A percentile compares a stretch with the other conserved stretches of the same genome.
These are phyloP conservation scores for Cirrhinus molitorella DNA, from an alignment of 2,797 vertebrate genomes.

Conservation along the genomic window DNA sequence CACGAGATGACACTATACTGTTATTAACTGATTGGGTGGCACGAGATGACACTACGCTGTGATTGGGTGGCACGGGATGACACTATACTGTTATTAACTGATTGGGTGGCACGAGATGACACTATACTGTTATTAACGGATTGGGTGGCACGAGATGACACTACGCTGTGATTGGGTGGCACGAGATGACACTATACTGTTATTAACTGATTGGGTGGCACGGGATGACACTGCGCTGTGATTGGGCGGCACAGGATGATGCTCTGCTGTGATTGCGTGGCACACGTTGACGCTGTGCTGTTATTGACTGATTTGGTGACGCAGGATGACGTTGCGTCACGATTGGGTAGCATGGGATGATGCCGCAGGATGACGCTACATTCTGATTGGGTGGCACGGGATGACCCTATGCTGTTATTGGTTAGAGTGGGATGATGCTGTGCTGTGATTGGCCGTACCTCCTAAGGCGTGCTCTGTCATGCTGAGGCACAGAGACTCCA, in stretches of 20 bases:
- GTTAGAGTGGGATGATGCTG: not conserved
- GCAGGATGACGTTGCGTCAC: not conserved
- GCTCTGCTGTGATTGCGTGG: not conserved
- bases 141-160: no score
- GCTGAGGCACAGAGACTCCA: constrained; percentile 98
- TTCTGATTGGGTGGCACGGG: not conserved
- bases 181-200: no score
- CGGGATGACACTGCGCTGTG: not conserved
- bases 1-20: no score
- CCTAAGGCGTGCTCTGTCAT: constrained; percentile 99
- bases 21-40: no score
- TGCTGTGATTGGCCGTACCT: constrained; percentile 72
- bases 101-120: accelerated
- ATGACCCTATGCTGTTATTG: not conserved
- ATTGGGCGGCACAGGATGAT: not conserved
- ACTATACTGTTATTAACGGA: no score
- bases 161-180: not conserved
- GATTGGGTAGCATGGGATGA: not conserved
- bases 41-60: not conserved
- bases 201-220: no score
- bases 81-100: no score
- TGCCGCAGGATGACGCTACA: not conserved
- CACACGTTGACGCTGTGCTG: not conserved
- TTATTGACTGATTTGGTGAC: not conserved
- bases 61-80: not conserved